A percentile compares a stretch with the other conserved stretches of the same genome.
These are phyloP conservation scores for Varecia variegata DNA, from an alignment of 2,797 vertebrate genomes.

Conservation along the genomic window DNA sequence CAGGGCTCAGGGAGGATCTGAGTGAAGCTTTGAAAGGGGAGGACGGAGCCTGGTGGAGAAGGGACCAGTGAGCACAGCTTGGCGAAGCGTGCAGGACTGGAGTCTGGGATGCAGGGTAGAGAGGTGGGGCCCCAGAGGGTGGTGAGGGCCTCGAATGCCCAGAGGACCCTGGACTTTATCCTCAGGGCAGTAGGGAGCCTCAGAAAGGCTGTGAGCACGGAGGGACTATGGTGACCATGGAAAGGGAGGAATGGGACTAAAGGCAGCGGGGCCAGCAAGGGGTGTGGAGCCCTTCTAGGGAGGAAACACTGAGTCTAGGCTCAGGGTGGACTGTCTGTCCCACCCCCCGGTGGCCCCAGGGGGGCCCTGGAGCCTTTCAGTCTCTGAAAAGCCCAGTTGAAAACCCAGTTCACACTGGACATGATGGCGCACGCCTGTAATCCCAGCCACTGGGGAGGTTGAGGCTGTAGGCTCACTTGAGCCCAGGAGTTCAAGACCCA, in stretches of 20 bases:
- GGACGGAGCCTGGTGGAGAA: background rate
- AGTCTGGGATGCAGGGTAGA: background rate
- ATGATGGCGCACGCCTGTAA: background rate
- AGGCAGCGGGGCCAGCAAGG: background rate
- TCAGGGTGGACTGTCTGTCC: background rate
- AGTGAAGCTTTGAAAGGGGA: background rate
- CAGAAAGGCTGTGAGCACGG: background rate
- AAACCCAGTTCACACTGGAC: background rate
- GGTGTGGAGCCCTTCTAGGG: too few species aligned
- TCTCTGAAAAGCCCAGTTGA: background rate
- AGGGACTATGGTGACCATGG: background rate
- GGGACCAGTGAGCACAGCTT: background rate
- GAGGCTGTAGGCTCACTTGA: background rate
- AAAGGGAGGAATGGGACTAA: rapidly evolving
- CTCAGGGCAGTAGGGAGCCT: background rate
- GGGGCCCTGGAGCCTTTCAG: background rate
- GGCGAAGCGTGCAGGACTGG: background rate
- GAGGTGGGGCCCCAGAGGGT: background rate
- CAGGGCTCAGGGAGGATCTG: background rate
- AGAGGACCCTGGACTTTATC: background rate
- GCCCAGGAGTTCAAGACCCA: background rate
- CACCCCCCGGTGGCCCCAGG: background rate
- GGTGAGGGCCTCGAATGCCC: background rate
- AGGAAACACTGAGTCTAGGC: background rate
- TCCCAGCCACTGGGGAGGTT: background rate